These are phyloP conservation scores for Listrodromus nycthemerus DNA, from an alignment of 2,888 invertebrate genomes.

Conservation along the genomic window DNA sequence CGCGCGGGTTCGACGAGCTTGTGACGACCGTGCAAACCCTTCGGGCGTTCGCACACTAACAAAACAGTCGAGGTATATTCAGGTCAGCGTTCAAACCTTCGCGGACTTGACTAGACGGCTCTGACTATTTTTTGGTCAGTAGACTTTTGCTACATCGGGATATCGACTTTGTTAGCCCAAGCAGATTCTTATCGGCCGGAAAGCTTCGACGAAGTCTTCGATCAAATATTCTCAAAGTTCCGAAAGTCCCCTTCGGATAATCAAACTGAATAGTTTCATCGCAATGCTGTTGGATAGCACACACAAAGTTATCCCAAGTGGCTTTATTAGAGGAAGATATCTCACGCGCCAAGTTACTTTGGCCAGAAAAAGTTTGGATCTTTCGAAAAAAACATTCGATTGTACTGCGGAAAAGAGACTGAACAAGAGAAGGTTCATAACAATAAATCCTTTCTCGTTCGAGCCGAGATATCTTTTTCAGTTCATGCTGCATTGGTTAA, in stretches of 20 bases:
- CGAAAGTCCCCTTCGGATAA: background rate
- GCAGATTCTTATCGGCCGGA: background rate
- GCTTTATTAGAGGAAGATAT: background rate
- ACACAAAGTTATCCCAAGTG: background rate
- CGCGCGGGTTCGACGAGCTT: background rate
- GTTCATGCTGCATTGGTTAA: background rate
- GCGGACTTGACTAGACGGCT: background rate
- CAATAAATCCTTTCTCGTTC: background rate
- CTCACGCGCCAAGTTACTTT: background rate
- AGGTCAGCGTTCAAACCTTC: slow-evolving; percentile 14
- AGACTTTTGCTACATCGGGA: background rate
- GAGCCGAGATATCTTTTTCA: background rate
- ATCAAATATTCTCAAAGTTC: background rate
- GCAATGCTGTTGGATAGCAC: background rate
- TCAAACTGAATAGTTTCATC: background rate
- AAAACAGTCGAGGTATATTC: slow-evolving; percentile 2
- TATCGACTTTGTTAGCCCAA: background rate
- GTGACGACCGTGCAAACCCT: background rate
- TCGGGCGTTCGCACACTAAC: slow-evolving; percentile 12
- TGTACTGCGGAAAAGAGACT: background rate
- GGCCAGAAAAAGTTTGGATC: background rate
- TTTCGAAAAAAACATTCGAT: background rate
- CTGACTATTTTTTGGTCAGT: background rate
- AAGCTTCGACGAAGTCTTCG: background rate
- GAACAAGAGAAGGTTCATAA: background rate